phyloP scores from a whole-genome alignment of 2,888 invertebrate species.

The Malacosoma neustria region DNA sequence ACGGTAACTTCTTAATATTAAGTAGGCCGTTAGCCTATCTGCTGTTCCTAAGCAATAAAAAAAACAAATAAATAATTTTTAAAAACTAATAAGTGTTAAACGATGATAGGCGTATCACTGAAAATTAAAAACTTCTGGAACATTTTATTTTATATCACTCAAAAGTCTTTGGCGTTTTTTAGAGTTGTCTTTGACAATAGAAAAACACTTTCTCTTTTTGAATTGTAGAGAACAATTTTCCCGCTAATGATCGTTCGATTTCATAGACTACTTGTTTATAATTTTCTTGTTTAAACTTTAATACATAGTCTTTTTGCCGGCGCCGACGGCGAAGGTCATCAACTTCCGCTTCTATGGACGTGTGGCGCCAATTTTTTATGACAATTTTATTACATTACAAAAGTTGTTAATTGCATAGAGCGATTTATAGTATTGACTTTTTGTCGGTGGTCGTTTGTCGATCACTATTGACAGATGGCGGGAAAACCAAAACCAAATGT shows the following conservation, averaged over 20 bases:
- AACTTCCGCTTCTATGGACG: slow-evolving; percentile 17
- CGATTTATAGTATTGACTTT: not conserved
- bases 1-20: not conserved
- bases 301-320: not conserved
- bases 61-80: no score
- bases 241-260: not conserved
- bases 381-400: not conserved
- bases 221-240: no score
- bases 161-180: no score
- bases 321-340: slow-evolving; percentile 21
- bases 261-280: not conserved
- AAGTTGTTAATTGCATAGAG: not conserved
- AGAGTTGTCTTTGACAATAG: no score
- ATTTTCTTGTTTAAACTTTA: slow-evolving; percentile 1
- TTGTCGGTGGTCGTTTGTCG: not conserved
- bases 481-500: no score
- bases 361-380: slow-evolving; percentile 38
- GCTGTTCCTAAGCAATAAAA: not conserved
- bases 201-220: no score
- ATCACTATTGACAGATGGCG: not conserved
- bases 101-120: no score
- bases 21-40: not conserved
- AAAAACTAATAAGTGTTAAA: no score
- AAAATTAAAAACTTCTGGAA: no score
- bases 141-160: no score